Conservation (phyloP, 2,888 invertebrate genomes). For the Ectemnius lituratus region DNA sequence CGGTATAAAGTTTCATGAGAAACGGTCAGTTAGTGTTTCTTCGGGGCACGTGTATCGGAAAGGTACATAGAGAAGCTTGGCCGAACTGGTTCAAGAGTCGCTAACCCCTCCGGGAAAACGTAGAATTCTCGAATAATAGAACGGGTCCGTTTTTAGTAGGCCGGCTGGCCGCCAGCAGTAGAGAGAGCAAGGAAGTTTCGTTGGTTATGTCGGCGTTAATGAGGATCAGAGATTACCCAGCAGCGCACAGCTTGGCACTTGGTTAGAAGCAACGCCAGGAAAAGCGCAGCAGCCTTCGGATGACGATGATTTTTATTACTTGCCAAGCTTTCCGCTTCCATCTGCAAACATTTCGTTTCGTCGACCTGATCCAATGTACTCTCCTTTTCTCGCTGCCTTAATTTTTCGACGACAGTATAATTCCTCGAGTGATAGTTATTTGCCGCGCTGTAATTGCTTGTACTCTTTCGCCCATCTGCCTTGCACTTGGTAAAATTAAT, state of each 20-base stretch:
- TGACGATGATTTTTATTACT: constrained; percentile 7
- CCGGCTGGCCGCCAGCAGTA: background rate
- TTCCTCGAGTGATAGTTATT: background rate
- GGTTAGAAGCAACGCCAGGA: constrained; percentile 17
- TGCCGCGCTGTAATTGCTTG: background rate
- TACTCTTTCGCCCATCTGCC: background rate
- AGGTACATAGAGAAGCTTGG: constrained; percentile 7
- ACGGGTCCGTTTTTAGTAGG: constrained; percentile 23
- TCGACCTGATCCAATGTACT: no score
- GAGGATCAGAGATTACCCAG: constrained; percentile 41
- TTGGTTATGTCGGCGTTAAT: constrained; percentile 45
- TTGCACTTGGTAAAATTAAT: background rate
- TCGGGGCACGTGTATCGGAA: constrained; percentile 23
- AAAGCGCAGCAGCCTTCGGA: constrained; percentile 14
- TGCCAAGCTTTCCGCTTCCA: background rate
- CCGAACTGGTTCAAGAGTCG: constrained; percentile 27
- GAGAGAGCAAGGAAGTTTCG: constrained; percentile 36
- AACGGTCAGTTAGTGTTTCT: constrained; percentile 13
- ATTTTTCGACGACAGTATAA: background rate
- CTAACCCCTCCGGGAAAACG: constrained; percentile 16
- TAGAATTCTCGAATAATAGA: constrained; percentile 19
- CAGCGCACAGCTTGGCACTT: constrained; percentile 32
- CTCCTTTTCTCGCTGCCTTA: background rate
- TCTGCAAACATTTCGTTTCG: no score
- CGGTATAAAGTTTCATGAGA: constrained; percentile 22